Conservation (phyloP, 1,140 invertebrate species). For the Euura lappo region DNA sequence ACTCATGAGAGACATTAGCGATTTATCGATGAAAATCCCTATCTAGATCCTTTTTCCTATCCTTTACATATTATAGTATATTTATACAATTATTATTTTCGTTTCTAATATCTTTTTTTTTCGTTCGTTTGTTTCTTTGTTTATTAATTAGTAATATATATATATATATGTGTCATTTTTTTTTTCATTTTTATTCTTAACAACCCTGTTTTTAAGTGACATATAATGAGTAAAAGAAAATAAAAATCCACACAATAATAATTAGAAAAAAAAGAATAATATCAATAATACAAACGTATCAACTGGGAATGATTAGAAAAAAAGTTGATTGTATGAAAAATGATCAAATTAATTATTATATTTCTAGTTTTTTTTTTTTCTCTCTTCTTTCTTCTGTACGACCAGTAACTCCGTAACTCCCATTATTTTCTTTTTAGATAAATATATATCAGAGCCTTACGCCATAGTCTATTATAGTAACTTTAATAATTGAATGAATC, state of each 20-base stretch:
- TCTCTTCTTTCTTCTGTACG: neutral
- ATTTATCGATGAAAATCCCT: slow-evolving; percentile 42
- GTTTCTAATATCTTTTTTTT: too few species aligned
- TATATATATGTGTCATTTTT: slow-evolving; percentile 19
- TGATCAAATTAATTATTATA: slow-evolving; percentile 15
- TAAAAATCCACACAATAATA: neutral
- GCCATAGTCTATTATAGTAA: too few species aligned
- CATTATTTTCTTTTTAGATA: too few species aligned
- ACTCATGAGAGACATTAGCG: slow-evolving; percentile 17
- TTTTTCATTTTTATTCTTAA: slow-evolving; percentile 23
- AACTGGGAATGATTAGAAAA: slow-evolving; percentile 48
- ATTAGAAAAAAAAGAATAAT: neutral
- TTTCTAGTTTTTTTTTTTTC: neutral
- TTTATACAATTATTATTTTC: neutral
- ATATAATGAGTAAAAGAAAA: slow-evolving; percentile 11
- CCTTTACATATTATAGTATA: slow-evolving; percentile 18
- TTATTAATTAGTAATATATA: slow-evolving; percentile 39
- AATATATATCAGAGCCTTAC: too few species aligned
- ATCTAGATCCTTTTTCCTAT: slow-evolving; percentile 30
- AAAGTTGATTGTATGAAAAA: slow-evolving; percentile 23
- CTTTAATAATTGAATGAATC: slow-evolving; percentile 17
- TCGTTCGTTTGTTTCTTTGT: neutral
- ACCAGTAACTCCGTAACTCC: too few species aligned
- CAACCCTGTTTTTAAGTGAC: slow-evolving; percentile 25
- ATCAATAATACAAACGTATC: slow-evolving; percentile 22